Base-by-base conservation (phyloP, 23 tunicate species). In the Oikopleura vanhoeffeni region DNA sequence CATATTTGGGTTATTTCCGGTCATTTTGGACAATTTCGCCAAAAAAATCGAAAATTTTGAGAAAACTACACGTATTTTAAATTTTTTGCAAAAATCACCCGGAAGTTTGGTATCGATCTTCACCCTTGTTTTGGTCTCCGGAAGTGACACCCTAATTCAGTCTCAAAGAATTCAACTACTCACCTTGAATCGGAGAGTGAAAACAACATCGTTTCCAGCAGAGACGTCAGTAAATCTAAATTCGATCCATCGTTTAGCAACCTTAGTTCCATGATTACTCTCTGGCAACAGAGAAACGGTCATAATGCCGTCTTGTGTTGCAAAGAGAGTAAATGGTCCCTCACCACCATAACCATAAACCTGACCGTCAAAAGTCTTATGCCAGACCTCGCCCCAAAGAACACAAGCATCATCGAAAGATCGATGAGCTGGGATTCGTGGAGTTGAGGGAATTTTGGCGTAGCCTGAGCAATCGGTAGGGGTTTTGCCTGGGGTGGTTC, bases 311-410 rank as follows among this genome's bases (percentile, higher is more conserved):
- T 71, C 79, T 32, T 30, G 79, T 18, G 34, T 71, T 30, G 27
- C 32, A 38, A 71, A 30, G 3, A 71, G 35, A 33, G 79, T 71
- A 71, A 71, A 30, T 71, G 79, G 79, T 13, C 79, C 79, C 2
- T 71, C 84, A 36, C 84, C 86, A 36, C 41, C 83, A 34, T 57
- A 85, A 28, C 76, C 86, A 40, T 57, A 85, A 33, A 75, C 18
- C 40, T 75, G 84, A 67, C 86, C 86, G 67, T 85, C 86, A 0
- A 85, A 85, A 27, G 86, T 85, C 86, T 85, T 85, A 34, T 42
- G 67, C 76, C 76, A 75, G 67, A 58, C 76, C 4, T 71, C 79
- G 38, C 35, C 79, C 79, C 79, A 71, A 38, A 18, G 79, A 30
- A 71, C 79, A 71, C 79, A 71, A 2, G 79, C 79, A 24, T 30